Percentiles rank a stretch among this genome's conserved stretches.
These are phyloP conservation scores for Lophotis ruficrista DNA, from an alignment of 2,113 vertebrate genomes.

Conservation along the genomic window DNA sequence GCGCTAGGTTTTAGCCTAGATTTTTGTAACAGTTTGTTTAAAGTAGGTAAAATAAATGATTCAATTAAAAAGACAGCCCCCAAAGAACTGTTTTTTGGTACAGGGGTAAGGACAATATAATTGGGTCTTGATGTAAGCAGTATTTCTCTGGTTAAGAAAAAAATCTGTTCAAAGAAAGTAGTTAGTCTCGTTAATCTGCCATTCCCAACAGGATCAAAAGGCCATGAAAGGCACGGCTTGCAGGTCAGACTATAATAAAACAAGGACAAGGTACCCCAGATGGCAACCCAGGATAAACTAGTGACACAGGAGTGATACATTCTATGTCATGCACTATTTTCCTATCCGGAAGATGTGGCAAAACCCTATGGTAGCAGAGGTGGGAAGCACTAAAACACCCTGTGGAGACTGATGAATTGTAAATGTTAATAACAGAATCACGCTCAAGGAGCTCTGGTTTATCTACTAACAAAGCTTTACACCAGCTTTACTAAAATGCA, in stretches of 20 bases:
- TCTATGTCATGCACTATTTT: not conserved
- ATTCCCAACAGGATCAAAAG: slow-evolving; percentile 5
- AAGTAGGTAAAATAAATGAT: slow-evolving; percentile 50
- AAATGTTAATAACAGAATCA: not conserved
- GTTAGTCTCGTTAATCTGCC: not conserved
- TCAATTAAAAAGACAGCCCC: slow-evolving; percentile 23
- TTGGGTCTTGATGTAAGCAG: slow-evolving; percentile 19
- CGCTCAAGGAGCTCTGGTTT: not conserved
- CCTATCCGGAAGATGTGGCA: not conserved
- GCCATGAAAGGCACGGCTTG: not conserved
- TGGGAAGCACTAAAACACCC: not conserved
- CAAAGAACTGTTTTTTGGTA: slow-evolving; percentile 6
- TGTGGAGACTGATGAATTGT: not conserved
- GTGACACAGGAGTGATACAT: not conserved
- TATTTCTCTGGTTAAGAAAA: not conserved
- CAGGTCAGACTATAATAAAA: not conserved
- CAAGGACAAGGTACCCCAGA: not conserved
- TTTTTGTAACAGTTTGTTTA: slow-evolving; percentile 10
- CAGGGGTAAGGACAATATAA: not conserved
- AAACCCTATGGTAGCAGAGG: not conserved
- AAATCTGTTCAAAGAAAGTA: not conserved
- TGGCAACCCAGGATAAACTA: not conserved
- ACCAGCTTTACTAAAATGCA: not conserved
- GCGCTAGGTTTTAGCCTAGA: not conserved
- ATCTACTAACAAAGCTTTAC: not conserved